Evolutionary conservation across 2,113 vertebrate genomes (phyloP).

Genomic region (Fulmarus glacialis): DNA sequence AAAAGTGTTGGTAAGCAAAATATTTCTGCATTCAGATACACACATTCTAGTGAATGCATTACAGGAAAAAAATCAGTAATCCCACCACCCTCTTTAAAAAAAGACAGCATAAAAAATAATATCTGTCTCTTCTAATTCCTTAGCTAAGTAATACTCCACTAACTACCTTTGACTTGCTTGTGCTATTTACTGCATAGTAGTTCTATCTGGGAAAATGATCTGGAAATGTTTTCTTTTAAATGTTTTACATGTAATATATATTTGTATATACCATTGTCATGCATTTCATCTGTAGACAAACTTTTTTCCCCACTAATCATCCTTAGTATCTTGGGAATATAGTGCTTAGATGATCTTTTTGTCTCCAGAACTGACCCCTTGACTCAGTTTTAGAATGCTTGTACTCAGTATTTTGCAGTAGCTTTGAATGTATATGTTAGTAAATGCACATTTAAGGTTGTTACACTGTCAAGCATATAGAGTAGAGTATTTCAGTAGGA

Average conservation of each 20-base stretch:
- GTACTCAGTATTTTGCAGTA: background rate
- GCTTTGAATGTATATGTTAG: background rate
- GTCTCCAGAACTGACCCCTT: background rate
- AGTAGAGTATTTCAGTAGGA: background rate
- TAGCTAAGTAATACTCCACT: background rate
- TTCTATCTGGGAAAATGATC: background rate
- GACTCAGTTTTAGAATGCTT: background rate
- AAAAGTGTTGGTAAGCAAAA: constrained; percentile 91
- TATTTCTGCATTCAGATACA: constrained; percentile 22
- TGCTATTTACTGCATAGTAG: background rate
- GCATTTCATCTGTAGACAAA: background rate
- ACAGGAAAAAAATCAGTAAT: background rate
- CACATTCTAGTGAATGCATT: background rate
- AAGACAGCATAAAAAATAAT: background rate
- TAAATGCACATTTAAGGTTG: background rate
- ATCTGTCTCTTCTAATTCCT: background rate
- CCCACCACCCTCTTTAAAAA: background rate
- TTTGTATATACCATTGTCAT: background rate
- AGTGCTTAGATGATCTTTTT: background rate
- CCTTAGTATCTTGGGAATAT: background rate
- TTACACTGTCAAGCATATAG: background rate
- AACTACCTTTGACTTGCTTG: background rate
- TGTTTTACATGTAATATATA: background rate
- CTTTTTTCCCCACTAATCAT: background rate
- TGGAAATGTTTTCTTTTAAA: constrained; percentile 15